Percentiles rank a stretch among this genome's conserved stretches.
These are phyloP conservation scores for Alosa alosa DNA, from an alignment of 2,113 vertebrate species.

Conservation along the genomic window DNA sequence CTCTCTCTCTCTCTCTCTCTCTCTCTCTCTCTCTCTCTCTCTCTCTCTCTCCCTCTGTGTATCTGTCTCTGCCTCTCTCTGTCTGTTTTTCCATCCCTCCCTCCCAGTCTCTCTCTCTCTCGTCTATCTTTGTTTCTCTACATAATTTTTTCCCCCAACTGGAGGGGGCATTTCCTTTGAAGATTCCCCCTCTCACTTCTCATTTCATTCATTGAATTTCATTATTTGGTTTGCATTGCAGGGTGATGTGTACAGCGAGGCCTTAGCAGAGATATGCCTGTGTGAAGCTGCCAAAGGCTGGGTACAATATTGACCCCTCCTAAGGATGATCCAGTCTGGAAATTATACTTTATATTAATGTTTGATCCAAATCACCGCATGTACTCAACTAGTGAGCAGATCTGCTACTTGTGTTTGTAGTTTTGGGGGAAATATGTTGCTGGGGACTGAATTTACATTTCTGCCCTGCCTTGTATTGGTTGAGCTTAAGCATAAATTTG, in stretches of 20 bases:
- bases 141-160: slow-evolving; percentile 7
- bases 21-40: slow-evolving; percentile 3
- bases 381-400: background rate
- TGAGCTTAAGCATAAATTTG: too few relatives aligned
- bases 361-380: background rate
- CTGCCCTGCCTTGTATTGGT: too few relatives aligned
- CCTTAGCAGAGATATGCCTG: background rate
- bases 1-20: background rate
- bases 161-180: background rate
- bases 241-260: background rate
- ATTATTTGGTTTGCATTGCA: background rate
- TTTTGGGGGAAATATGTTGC: background rate
- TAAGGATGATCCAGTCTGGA: background rate
- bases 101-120: background rate
- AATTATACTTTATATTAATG: background rate
- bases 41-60: background rate
- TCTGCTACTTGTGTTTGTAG: background rate
- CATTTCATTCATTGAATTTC: slow-evolving; percentile 10
- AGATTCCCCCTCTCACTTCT: background rate
- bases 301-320: background rate
- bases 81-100: background rate
- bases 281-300: background rate
- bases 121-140: background rate
- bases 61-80: background rate
- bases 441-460: too few relatives aligned